Conservation (phyloP, 1,140 invertebrate species). For the Dryas iulia region DNA sequence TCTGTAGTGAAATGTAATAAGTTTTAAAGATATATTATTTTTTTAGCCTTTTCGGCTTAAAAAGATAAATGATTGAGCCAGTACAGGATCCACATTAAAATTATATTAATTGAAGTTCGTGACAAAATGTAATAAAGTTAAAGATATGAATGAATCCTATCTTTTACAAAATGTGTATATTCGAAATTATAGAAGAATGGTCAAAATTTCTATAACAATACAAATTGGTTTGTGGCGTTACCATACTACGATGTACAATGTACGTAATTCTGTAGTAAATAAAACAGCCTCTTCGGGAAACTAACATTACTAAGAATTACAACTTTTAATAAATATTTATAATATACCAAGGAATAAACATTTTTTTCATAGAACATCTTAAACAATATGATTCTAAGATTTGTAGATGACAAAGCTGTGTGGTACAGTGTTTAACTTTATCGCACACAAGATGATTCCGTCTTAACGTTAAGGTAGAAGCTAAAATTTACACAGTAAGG, state of each 20-base stretch:
- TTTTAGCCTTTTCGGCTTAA: constrained; percentile 10
- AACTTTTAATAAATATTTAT: background rate
- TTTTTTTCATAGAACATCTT: background rate
- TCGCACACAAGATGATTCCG: background rate
- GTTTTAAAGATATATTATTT: constrained; percentile 25
- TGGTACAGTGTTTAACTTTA: background rate
- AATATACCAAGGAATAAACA: background rate
- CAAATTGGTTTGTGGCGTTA: background rate
- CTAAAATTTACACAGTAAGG: constrained; percentile 24
- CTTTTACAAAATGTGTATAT: background rate
- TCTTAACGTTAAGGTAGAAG: constrained; percentile 4
- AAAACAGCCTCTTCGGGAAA: background rate
- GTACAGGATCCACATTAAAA: constrained; percentile 12
- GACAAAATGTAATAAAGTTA: constrained; percentile 35
- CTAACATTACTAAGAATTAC: background rate
- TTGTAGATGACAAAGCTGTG: background rate
- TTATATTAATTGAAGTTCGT: constrained; percentile 23
- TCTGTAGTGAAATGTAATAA: constrained; percentile 31
- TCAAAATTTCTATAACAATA: background rate
- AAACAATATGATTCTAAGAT: background rate
- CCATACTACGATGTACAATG: background rate
- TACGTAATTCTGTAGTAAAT: background rate
- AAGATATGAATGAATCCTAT: background rate
- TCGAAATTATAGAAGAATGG: background rate
- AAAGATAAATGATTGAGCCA: constrained; percentile 1